Percentiles rank a stretch among this genome's conserved stretches.
Conservation (phyloP, 2,888 invertebrate species). For the Caenorhabditis doughertyi region DNA sequence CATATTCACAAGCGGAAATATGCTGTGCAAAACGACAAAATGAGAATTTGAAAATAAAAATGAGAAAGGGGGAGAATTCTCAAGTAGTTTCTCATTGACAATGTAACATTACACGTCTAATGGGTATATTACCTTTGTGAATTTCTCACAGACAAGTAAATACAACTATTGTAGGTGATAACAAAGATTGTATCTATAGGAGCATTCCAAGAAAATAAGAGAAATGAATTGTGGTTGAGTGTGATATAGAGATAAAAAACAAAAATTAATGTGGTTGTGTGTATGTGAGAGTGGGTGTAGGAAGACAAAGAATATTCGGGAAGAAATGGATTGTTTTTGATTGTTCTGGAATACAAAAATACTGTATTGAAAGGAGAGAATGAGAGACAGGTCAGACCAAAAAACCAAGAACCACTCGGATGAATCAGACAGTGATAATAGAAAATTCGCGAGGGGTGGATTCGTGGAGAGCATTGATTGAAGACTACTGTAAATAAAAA, state of each 20-base stretch:
- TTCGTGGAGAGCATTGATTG: too few species aligned
- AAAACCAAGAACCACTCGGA: background rate
- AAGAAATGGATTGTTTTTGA: too few species aligned
- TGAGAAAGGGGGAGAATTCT: too few species aligned
- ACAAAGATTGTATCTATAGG: too few species aligned
- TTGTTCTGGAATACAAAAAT: background rate
- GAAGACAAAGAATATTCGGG: background rate
- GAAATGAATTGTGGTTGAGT: background rate
- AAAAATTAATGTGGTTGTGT: background rate
- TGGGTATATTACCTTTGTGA: background rate
- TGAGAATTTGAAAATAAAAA: conserved; percentile 3
- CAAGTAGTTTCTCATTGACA: conserved; percentile 11
- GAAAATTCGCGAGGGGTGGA: too few species aligned
- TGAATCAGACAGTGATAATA: background rate
- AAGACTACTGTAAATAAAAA: too few species aligned
- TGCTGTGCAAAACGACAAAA: background rate
- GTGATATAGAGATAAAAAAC: background rate
- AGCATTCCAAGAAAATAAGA: too few species aligned
- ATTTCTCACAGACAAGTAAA: background rate
- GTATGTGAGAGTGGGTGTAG: background rate
- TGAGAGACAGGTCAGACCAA: background rate
- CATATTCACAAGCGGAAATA: conserved; percentile 5
- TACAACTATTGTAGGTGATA: background rate
- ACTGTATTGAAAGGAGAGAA: background rate
- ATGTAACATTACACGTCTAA: conserved; percentile 18